Base-by-base conservation (phyloP, 2,888 invertebrate genomes). In the Ormyrus thymus region DNA sequence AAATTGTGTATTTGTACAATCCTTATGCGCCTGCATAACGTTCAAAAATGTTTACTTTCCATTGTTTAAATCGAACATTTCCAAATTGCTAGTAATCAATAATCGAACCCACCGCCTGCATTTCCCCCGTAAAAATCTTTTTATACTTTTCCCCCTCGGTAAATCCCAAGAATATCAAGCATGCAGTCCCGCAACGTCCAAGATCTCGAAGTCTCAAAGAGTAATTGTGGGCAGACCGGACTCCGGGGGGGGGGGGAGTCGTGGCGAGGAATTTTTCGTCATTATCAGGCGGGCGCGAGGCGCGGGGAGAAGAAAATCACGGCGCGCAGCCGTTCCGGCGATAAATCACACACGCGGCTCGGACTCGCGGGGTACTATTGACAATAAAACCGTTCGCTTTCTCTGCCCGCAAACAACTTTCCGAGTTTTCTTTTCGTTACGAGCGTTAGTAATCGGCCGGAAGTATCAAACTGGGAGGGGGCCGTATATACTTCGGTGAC, bases 261-360 rank as follows among this genome's bases (percentile, higher is more conserved):
- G 48, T 48, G 13, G 13, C 62, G 45, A 56, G 10, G 69, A 15
- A 69, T 69, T 56, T 69, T 69, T 69, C 69, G 13, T 69, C 69
- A 69, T 69, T 69, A 69, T 69, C 69, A 69, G 56, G 62, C 46
- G n/a, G n/a, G n/a, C n/a, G n/a, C n/a, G n/a, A n/a, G n/a, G 65
- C 65, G 29, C 62, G 15, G 15, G 50, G 29, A 13, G 46, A 15
- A 15, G 15, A 29, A 13, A 9, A 8, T 6, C 51, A n/a, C 45
- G 55, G 13, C n/a, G 9, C 55, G 13, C 13, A n/a, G 56, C 45
- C 46, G 55, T 45, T 13, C 8, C 29, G 5, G 8, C 70, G 45
- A 71, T 71, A 71, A 71, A 71, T 71, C 69, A 69, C 45, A 11
- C 8, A 7, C 10, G 46, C 15, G 7, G 1, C 61, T 71, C 59